Conservation (phyloP, 2,797 vertebrate genomes). For the Schizopygopsis pylzovi region DNA sequence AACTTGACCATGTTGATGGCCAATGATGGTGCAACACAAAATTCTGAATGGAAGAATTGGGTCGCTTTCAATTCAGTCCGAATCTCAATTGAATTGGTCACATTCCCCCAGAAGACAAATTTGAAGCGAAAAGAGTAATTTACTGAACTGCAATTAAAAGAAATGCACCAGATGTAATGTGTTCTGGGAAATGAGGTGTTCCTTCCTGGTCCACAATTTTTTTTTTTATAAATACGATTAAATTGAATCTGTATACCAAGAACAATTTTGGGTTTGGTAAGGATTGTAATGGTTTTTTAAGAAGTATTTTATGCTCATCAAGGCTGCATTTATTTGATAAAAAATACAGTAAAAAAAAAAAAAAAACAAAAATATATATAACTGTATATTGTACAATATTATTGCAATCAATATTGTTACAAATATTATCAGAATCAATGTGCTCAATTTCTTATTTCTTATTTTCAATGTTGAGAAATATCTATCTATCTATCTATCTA, state of each 20-base stretch:
- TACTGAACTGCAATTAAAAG: not conserved
- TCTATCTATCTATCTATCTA: too few species aligned
- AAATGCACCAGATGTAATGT: too few species aligned
- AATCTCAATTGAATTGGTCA: not conserved
- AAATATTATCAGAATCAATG: too few species aligned
- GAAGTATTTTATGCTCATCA: not conserved
- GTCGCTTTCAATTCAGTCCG: not conserved
- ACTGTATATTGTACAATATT: not conserved
- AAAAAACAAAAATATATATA: too few species aligned
- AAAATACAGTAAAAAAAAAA: not conserved
- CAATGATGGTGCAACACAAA: not conserved
- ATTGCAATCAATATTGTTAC: not conserved
- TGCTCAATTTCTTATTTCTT: too few species aligned
- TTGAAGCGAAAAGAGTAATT: not conserved
- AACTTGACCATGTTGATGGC: not conserved
- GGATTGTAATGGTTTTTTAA: not conserved
- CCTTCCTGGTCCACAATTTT: not conserved
- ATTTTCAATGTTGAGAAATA: too few species aligned
- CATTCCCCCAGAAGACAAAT: not conserved
- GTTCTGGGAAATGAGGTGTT: not conserved
- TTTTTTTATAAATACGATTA: not conserved
- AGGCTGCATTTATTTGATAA: not conserved
- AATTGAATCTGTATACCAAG: too few species aligned
- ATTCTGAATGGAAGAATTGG: not conserved
- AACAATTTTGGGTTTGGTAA: not conserved